Evolutionary conservation across 2,888 invertebrate species (phyloP), one percentile per base, ranked within the genome.

Genomic region (Dasysyrphus tricinctus): DNA sequence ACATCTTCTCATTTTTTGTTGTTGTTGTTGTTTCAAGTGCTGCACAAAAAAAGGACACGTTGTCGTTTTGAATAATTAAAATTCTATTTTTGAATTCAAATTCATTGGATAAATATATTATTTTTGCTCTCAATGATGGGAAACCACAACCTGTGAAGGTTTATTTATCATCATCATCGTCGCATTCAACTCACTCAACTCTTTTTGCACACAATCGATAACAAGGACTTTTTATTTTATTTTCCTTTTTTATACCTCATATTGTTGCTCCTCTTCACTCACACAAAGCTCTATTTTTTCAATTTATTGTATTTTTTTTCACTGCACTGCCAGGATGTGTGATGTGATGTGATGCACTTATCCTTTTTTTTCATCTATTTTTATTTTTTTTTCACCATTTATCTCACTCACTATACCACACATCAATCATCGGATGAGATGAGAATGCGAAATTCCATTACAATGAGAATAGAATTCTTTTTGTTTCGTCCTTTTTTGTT

Each of bases 401-500:
- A 54, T 76, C 70, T 72, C 69, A 83, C 70, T 49, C 80, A 83
- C 83, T 79, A 51, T 75, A 42, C 47, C 47, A 47, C 74, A 61
- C 72, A 80, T 84, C 75, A 74, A 76, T 76, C 75, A 80, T 69
- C 49, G 72, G 67, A 8, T 57, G 59, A 29, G 72, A 72, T 51
- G 75, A 67, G 65, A 72, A 80, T 56, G 69, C 37, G 49, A 12
- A 67, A 67, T 78, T 73, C 67, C 39, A 77, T 42, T 65, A 42
- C 56, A 39, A 57, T 67, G 49, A 73, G 47, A 79, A 65, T 74
- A 44, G 49, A 74, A 65, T 63, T 56, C 24, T 7, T 63, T 67
- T 49, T 61, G 14, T 63, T 47, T 65, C 29, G 56, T 67, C 49
- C 74, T 49, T 51, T 72, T 24, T 9, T 39, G n/a, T 12, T 11